Evolutionary conservation across 2,113 vertebrate species (phyloP), one percentile per base, ranked within the genome.

Genomic region (Pogonocichla stellata): DNA sequence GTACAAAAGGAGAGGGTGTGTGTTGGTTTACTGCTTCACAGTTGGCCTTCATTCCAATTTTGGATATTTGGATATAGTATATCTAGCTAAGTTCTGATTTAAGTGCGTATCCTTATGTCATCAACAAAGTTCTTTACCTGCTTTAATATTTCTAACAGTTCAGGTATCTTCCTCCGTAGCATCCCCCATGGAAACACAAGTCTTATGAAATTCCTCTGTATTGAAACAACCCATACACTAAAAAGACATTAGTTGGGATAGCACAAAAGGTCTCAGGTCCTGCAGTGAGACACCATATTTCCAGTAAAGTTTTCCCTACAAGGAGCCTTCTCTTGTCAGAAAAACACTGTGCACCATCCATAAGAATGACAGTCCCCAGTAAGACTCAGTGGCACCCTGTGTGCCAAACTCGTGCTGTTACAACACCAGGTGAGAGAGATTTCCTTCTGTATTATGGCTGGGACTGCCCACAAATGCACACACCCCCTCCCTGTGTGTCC

Each of bases 281-380:
- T 69, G 50, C 31, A 78, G 9, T 38, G 34, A 24, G 12, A 53
- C 33, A 67, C 13, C 20, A 0, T 16, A 31, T 34, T 24, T 48
- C 33, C 40, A 40, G 26, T 51, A 12, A 42, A 31, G 18, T 26
- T 62, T 85, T 81, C 42, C 11, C 60, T 2, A 6, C 53, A 42
- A 33, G 9, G 6, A 92, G 67, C 12, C 14, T 53, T 23, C 29
- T 75, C 61, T 40, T 31, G 20, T 34, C 69, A 78, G 80, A 92
- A 40, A 31, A 2, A 3, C 45, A 22, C 20, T 54, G 6, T 31
- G 8, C 12, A 22, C 31, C 19, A 26, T 24, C 33, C 53, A 9
- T 13, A 58, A 34, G 22, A 57, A 33, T 31, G 22, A 43, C 0
- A 0, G 50, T 36, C 31, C n/a, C 40, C 4, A 1, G 16, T 16